These are phyloP conservation scores for Lasiommata megera DNA, from an alignment of 2,888 invertebrate genomes.

Conservation along the genomic window DNA sequence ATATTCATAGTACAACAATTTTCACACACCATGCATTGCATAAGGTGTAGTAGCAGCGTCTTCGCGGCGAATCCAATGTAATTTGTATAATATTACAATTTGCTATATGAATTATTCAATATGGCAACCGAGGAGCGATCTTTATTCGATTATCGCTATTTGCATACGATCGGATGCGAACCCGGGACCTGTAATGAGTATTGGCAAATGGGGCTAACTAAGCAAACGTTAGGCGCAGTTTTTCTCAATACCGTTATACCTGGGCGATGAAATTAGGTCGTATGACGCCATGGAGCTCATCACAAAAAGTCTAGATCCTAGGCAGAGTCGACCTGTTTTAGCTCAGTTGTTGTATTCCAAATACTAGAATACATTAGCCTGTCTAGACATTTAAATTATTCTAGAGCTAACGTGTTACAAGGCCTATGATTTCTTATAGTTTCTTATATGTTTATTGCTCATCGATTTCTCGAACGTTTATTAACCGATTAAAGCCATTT, in stretches of 20 bases:
- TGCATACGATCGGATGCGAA: slow-evolving; percentile 22
- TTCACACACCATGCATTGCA: slow-evolving; percentile 30
- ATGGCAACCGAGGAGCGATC: slow-evolving; percentile 49
- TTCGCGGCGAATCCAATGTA: slow-evolving; percentile 65
- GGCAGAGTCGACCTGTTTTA: slow-evolving; percentile 46
- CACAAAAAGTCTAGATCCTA: slow-evolving; percentile 19
- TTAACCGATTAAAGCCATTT: too few relatives aligned
- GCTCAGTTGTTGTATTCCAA: slow-evolving; percentile 72
- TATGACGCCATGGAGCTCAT: neutral
- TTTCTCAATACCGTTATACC: too few relatives aligned
- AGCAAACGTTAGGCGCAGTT: too few relatives aligned
- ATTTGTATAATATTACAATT: slow-evolving; percentile 74
- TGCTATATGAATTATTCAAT: slow-evolving; percentile 74
- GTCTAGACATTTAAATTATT: slow-evolving; percentile 66
- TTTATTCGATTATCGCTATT: slow-evolving; percentile 55
- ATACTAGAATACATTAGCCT: slow-evolving; percentile 66
- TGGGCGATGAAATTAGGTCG: neutral
- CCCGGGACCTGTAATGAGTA: slow-evolving; percentile 7
- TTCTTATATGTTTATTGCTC: neutral
- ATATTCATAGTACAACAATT: slow-evolving; percentile 30
- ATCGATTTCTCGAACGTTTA: too few relatives aligned
- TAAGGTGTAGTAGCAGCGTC: slow-evolving; percentile 39
- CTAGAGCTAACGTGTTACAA: slow-evolving; percentile 15
- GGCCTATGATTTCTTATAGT: neutral
- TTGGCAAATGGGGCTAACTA: neutral